phyloP scores from a whole-genome alignment of 2,888 invertebrate genomes.

The Drosophila parthenogenetica region DNA sequence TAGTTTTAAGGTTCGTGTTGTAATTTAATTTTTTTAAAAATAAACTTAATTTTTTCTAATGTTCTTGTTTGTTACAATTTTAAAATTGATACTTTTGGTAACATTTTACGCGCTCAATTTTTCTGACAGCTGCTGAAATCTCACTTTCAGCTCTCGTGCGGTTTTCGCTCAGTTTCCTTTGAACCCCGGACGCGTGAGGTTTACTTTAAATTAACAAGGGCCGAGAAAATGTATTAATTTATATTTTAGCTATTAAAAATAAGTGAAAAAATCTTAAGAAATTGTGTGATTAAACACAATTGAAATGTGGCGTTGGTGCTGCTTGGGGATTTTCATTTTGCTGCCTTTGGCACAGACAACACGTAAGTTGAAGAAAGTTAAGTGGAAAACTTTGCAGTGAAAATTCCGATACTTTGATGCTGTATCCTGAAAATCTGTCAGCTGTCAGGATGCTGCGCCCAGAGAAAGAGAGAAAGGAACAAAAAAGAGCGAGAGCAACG shows the following conservation, averaged over 20 bases:
- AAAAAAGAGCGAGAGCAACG: conserved; percentile 33
- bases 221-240: conserved; percentile 26
- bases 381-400: conserved; percentile 39
- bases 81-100: no score
- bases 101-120: not conserved
- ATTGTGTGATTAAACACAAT: conserved; percentile 12
- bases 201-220: conserved; percentile 11
- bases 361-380: conserved; percentile 61
- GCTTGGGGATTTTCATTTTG: conserved; percentile 62
- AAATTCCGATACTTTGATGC: conserved; percentile 70
- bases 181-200: conserved; percentile 43
- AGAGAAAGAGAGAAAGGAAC: conserved; percentile 5
- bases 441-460: conserved; percentile 60
- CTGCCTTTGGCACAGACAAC: conserved; percentile 70
- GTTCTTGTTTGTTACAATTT: no score
- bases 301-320: conserved; percentile 67
- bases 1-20: no score
- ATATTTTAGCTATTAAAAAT: conserved; percentile 1
- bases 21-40: no score
- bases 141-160: conserved; percentile 14
- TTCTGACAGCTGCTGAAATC: conserved; percentile 8
- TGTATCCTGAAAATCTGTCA: conserved; percentile 58
- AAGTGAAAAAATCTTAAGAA: not conserved
- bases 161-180: conserved; percentile 49
- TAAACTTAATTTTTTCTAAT: no score